A percentile compares a stretch with the other conserved stretches of the same genome.
Evolutionary conservation across 1,140 invertebrate species (phyloP).

Genomic region (Ceratina japonica): DNA sequence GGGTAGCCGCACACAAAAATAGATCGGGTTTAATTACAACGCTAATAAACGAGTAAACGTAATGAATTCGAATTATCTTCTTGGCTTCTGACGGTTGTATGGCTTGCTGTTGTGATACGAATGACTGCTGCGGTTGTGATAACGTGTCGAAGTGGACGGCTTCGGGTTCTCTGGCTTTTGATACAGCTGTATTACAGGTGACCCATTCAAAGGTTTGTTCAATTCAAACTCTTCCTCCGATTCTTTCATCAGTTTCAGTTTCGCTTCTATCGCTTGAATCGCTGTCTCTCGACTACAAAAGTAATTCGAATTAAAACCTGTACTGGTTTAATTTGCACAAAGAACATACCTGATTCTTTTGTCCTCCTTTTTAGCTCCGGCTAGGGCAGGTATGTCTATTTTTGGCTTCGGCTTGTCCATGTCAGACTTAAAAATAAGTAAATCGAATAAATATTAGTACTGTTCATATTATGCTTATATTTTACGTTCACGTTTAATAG

Average conservation of each 20-base stretch:
- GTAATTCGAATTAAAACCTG: constrained; percentile 40
- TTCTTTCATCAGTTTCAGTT: constrained; percentile 88
- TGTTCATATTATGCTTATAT: neutral
- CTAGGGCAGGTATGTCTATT: constrained; percentile 87
- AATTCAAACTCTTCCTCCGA: constrained; percentile 86
- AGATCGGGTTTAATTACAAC: constrained; percentile 35
- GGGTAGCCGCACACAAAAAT: constrained; percentile 18
- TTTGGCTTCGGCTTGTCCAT: constrained; percentile 86
- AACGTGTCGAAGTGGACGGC: constrained; percentile 75
- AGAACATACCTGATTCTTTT: constrained; percentile 80
- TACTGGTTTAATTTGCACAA: constrained; percentile 11
- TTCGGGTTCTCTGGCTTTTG: constrained; percentile 79
- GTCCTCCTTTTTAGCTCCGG: constrained; percentile 84
- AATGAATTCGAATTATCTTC: constrained; percentile 72
- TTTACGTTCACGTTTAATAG: too few species aligned
- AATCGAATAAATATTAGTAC: constrained; percentile 47
- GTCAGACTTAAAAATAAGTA: constrained; percentile 81
- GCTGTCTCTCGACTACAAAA: constrained; percentile 85
- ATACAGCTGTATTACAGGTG: constrained; percentile 84
- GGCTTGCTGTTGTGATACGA: constrained; percentile 72
- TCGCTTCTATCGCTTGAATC: constrained; percentile 93
- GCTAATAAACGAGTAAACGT: constrained; percentile 36
- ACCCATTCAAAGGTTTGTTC: constrained; percentile 83
- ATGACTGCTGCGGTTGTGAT: constrained; percentile 66
- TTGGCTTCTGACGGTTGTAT: constrained; percentile 73